phyloP scores from a whole-genome alignment of 2,113 vertebrate genomes.

The Micromys minutus region DNA sequence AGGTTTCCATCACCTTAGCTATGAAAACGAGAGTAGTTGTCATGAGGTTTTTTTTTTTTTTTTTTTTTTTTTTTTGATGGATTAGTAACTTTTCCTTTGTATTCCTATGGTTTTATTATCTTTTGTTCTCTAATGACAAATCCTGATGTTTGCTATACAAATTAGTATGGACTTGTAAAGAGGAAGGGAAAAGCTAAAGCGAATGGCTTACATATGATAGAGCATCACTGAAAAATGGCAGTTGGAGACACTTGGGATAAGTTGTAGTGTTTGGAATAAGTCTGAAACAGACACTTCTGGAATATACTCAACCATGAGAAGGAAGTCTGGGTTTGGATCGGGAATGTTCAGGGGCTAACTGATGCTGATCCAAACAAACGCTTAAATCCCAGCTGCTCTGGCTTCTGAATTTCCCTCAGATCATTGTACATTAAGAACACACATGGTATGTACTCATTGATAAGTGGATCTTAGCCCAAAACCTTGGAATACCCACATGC shows the following conservation, averaged over 20 bases:
- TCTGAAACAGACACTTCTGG: background rate
- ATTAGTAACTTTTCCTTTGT: background rate
- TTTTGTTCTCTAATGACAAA: slow-evolving; percentile 6
- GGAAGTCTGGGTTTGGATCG: background rate
- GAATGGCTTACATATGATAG: background rate
- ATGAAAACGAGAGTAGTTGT: background rate
- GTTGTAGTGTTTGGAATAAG: background rate
- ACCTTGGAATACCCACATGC: no score
- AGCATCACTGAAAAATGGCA: background rate
- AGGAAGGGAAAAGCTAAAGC: background rate
- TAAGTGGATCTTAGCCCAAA: no score
- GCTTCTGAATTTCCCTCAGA: background rate
- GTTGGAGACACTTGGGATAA: background rate
- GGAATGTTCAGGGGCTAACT: background rate
- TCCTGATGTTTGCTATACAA: background rate
- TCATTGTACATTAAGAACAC: background rate
- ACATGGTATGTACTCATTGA: no score
- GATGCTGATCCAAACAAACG: background rate
- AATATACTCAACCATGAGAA: background rate
- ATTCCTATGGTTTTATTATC: background rate
- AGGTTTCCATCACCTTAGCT: background rate
- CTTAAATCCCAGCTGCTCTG: background rate
- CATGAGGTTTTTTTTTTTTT: background rate
- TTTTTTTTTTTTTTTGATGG: background rate
- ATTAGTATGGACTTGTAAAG: background rate